Conservation (phyloP, 2,113 vertebrate genomes). For the Pelodiscus sinensis region DNA sequence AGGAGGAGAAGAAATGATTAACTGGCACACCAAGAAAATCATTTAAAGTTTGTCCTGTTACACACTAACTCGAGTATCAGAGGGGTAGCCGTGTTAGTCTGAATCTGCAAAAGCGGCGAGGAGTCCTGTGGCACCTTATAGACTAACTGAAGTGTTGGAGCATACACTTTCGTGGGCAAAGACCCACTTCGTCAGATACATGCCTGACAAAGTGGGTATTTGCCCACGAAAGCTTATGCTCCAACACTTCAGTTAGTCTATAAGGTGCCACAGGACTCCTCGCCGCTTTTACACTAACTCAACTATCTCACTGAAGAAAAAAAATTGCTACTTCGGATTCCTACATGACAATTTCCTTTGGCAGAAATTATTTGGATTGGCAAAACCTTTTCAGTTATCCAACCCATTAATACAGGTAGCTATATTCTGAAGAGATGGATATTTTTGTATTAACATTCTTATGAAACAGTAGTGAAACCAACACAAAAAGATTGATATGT, state of each 20-base stretch:
- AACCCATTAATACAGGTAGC: background rate
- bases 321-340: constrained; percentile 42
- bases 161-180: too few species aligned
- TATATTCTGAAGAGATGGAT: constrained; percentile 27
- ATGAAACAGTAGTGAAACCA: constrained; percentile 24
- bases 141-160: too few species aligned
- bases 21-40: constrained; percentile 33
- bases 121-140: too few species aligned
- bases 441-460: constrained; percentile 7
- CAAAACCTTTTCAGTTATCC: constrained; percentile 4
- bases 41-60: background rate
- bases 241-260: too few species aligned
- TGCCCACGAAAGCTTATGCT: too few species aligned
- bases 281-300: too few species aligned
- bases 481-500: background rate
- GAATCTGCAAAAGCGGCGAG: too few species aligned
- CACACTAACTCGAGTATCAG: too few species aligned
- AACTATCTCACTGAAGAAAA: background rate
- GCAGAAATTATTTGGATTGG: constrained; percentile 56
- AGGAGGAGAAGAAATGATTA: constrained; percentile 38
- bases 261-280: too few species aligned
- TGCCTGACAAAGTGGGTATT: too few species aligned
- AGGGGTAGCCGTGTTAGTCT: too few species aligned
- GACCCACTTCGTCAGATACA: too few species aligned
- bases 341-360: constrained; percentile 30